Base-by-base conservation (phyloP, 2,797 vertebrate species). In the Tachyglossus aculeatus region DNA sequence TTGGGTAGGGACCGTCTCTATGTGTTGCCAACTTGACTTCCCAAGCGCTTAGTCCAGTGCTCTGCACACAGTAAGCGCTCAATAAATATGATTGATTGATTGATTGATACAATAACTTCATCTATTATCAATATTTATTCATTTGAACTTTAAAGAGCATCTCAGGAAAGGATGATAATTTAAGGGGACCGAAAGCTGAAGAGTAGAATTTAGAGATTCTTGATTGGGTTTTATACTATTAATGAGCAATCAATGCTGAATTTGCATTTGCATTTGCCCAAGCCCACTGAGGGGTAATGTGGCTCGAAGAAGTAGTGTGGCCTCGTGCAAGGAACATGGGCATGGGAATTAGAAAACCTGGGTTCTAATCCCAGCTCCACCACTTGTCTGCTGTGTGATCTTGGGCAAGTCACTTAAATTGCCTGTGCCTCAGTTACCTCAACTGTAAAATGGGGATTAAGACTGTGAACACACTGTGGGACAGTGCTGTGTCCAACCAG, bases 71-170 rank as follows among this genome's bases (percentile, higher is more conserved):
- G n/a, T n/a, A n/a, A n/a, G n/a, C n/a, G n/a, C n/a, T n/a, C n/a
- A n/a, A n/a, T n/a, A n/a, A n/a, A n/a, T n/a, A n/a, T n/a, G n/a
- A n/a, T n/a, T n/a, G n/a, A n/a, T n/a, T n/a, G n/a, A n/a, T n/a
- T n/a, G n/a, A n/a, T n/a, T n/a, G n/a, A n/a, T n/a, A n/a, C n/a
- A n/a, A n/a, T n/a, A n/a, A n/a, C 54, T 33, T 50, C 36, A 63
- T 68, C 44, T 5, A 14, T 40, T 61, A 74, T 43, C 32, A 6
- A 14, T 59, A 47, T 84, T 78, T 86, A 81, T 65, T 74, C 40
- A 5, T n/a, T 21, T 29, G 54, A 63, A 50, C 27, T 48, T 70
- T 15, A 31, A 9, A 47, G 38, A 29, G 5, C 8, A 41, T 5
- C 10, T 32, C 7, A 7, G 53, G 18, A 24, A 64, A 65, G 21